Evolutionary conservation across 2,888 invertebrate species (phyloP), one percentile per base, ranked within the genome.

Genomic region (Drosophila nr. perissopoda): DNA sequence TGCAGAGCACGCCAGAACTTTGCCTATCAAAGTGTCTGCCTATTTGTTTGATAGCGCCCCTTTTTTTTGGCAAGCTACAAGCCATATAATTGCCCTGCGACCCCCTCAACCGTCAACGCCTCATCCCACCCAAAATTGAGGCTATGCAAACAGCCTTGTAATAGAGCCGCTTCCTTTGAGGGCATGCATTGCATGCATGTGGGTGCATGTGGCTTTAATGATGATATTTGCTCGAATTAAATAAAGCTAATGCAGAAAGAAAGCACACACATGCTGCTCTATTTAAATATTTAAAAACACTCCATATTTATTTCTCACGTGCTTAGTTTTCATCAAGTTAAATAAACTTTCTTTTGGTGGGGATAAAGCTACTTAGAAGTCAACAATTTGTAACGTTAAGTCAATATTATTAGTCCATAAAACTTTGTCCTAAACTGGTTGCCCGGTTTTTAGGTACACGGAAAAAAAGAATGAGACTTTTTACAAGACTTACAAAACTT

Each of bases 71-170:
- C 76, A 71, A 61, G 69, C 76, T 83, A 88, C 90, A 80, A 70
- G 76, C 70, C 72, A 89, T 81, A 87, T 87, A 87, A 87, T 87
- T 87, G 90, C 85, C 89, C 75, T 18, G 36, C 36, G 25, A 8
- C 25, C 54, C 29, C 53, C 5, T 8, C 45, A 21, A 53, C 16
- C 16, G 8, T 21, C 33, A 29, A 29, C 1, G 7, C 21, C 21
- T 4, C 21, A 8, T 16, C 1, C 5, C 42, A 2, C 54, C 60
- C 62, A 67, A 90, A 87, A 90, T 90, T 79, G 73, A 76, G 90
- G 86, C 87, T 87, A 89, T 87, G 87, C 90, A 90, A 90, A 87
- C 90, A 75, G 85, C 65, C 76, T 73, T 73, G 82, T 87, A 86
- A 86, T 83, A 76, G 90, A 90, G 87, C 82, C 59, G 87, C 64